Evolutionary conservation across 2,888 invertebrate genomes (phyloP), one percentile per base, ranked within the genome.

Genomic region (Andrena dorsata): DNA sequence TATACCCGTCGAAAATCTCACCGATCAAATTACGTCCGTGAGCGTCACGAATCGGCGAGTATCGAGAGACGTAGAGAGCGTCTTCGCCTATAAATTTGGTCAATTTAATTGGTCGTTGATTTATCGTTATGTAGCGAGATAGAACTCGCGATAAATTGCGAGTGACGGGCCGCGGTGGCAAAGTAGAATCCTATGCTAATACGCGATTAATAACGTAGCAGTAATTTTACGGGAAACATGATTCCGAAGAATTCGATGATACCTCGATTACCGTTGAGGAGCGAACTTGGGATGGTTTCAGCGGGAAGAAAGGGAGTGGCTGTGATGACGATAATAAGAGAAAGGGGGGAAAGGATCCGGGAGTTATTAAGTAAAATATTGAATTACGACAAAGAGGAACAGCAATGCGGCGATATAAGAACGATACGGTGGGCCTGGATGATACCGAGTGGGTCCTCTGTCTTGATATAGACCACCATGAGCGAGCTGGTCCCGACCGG

Each of bases 381-480:
- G 77, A 80, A 70, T 84, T 70, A 77, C 70, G 78, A 74, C 56
- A 80, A 78, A 65, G 63, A 72, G 58, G 51, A 60, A 81, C 47
- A 61, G 71, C 69, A 74, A 68, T 41, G 76, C 53, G 73, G 82
- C 79, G 69, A 64, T 82, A 77, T 78, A 81, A 84, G 72, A 73
- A 84, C 81, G 81, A 82, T 84, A 84, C 53, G 49, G 80, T 56
- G 82, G 78, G 78, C 74, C 60, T 69, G 84, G 76, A 80, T 83
- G 86, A 86, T 90, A 90, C 90, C 89, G 89, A 91, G 86, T 83
- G 87, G 86, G 82, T 83, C 85, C 86, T 90, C 85, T 90, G 90
- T 89, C 89, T 90, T 87, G 90, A 91, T 90, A 90, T 90, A 90
- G 91, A 90, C 90, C 90, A 90, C 91, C 91, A 84, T 90, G 91